These are phyloP conservation scores for Ophiothrix spiculata DNA, from an alignment of 35 echinoderm and acorn worm genomes.

Conservation along the genomic window DNA sequence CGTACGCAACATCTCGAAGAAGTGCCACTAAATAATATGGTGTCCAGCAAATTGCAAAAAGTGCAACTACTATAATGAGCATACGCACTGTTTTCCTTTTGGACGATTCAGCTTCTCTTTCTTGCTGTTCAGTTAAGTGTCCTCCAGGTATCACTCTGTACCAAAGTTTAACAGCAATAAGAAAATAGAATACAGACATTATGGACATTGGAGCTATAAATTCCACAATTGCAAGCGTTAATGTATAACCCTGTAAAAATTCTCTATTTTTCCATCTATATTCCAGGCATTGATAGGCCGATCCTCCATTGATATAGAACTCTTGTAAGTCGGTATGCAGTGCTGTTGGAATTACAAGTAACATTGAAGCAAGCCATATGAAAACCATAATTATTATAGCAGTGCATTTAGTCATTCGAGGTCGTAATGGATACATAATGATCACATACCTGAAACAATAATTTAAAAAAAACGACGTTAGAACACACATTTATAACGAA, in stretches of 20 bases:
- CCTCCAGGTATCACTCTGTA: conserved; percentile 69
- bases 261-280: conserved; percentile 43
- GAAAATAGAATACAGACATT: conserved; percentile 66
- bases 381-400: conserved; percentile 56
- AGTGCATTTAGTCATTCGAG: conserved; percentile 72
- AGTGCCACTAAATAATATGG: conserved; percentile 77
- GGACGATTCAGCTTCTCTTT: conserved; percentile 55
- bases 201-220: conserved; percentile 72
- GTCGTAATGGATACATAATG: conserved; percentile 76
- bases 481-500: no score
- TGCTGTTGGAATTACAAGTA: conserved; percentile 73
- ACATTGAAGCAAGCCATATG: conserved; percentile 73
- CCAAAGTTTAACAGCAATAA: conserved; percentile 88
- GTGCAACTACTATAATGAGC: conserved; percentile 79
- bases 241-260: conserved; percentile 59
- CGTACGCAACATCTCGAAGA: conserved; percentile 48
- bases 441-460: conserved; percentile 83
- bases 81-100: conserved; percentile 74
- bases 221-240: conserved; percentile 60
- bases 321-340: conserved; percentile 11
- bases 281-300: conserved; percentile 51
- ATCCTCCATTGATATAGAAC: conserved; percentile 13
- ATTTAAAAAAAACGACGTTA: no score
- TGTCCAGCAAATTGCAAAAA: conserved; percentile 86
- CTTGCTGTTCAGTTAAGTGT: conserved; percentile 75